A percentile compares a stretch with the other conserved stretches of the same genome.
Evolutionary conservation across 2,888 invertebrate genomes (phyloP).

Genomic region (Cordylochernes scorpioides): DNA sequence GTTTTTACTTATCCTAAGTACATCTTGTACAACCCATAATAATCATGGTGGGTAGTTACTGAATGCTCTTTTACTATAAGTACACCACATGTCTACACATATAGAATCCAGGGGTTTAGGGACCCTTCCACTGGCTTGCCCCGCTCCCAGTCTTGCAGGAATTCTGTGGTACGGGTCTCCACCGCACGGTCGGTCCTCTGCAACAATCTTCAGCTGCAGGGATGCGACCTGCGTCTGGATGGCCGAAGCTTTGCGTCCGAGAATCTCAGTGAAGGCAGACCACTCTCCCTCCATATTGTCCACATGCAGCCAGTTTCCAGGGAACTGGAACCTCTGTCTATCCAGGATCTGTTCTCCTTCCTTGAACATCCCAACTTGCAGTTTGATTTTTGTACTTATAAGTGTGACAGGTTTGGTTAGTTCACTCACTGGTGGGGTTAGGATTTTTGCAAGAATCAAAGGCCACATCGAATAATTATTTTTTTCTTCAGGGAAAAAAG

Average conservation of each 20-base stretch:
- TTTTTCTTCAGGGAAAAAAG: too few relatives aligned
- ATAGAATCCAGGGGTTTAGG: too few relatives aligned
- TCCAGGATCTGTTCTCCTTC: constrained; percentile 91
- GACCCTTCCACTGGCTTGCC: constrained; percentile 92
- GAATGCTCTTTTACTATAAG: too few relatives aligned
- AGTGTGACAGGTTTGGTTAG: too few relatives aligned
- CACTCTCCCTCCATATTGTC: constrained; percentile 99
- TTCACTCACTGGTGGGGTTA: too few relatives aligned
- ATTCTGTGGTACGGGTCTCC: constrained; percentile 70
- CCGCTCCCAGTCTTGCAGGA: constrained; percentile 87
- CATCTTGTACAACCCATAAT: too few relatives aligned
- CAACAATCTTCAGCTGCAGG: constrained; percentile 89
- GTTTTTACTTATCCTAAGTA: too few relatives aligned
- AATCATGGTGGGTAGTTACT: too few relatives aligned
- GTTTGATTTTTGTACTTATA: too few relatives aligned
- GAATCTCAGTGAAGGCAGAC: constrained; percentile 96
- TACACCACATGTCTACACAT: too few relatives aligned
- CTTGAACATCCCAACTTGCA: constrained; percentile 66
- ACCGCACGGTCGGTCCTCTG: constrained; percentile 96
- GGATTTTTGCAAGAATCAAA: too few relatives aligned
- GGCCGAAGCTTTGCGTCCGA: constrained; percentile 84
- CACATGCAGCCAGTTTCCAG: constrained; percentile 83
- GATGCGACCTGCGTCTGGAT: constrained; percentile 85
- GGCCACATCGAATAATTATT: too few relatives aligned
- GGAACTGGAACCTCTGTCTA: constrained; percentile 90